Conservation (phyloP, 1,140 invertebrate genomes). For the Drosophila orena region DNA sequence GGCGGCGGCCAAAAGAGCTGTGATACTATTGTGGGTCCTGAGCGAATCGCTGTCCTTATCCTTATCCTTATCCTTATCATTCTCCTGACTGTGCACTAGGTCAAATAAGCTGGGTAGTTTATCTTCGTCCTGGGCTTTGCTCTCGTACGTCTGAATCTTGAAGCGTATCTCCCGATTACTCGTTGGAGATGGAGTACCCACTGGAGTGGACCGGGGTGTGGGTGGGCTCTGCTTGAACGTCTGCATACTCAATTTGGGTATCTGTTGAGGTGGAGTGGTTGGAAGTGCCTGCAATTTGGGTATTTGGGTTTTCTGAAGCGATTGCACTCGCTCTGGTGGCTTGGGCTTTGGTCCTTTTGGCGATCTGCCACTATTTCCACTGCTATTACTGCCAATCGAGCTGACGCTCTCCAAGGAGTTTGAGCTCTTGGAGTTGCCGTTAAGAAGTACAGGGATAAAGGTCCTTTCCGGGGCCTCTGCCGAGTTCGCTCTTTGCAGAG, state of each 20-base stretch:
- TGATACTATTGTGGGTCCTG: constrained; percentile 43
- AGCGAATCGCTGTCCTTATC: constrained; percentile 12
- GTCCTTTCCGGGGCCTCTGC: constrained; percentile 75
- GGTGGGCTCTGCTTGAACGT: constrained; percentile 70
- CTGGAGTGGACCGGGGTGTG: constrained; percentile 54
- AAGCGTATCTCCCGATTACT: constrained; percentile 76
- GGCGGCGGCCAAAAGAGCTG: constrained; percentile 56
- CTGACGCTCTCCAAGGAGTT: constrained; percentile 65
- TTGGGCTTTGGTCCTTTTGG: constrained; percentile 80
- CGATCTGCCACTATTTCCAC: constrained; percentile 45
- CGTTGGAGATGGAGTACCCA: constrained; percentile 58
- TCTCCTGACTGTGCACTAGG: constrained; percentile 87
- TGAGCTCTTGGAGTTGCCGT: constrained; percentile 45
- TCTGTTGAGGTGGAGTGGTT: constrained; percentile 55
- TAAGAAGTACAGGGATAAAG: constrained; percentile 70
- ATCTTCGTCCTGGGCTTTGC: constrained; percentile 67
- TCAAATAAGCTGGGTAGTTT: constrained; percentile 88
- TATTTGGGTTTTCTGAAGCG: constrained; percentile 73
- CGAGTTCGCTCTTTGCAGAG: constrained; percentile 70
- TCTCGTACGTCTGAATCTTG: constrained; percentile 83
- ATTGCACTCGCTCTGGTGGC: constrained; percentile 80
- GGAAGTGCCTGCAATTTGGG: constrained; percentile 68
- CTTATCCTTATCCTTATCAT: constrained; percentile 23
- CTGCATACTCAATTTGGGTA: constrained; percentile 73
- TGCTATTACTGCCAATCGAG: constrained; percentile 52